Evolutionary conservation across 2,888 invertebrate species (phyloP).

Genomic region (Drosophila yooni): DNA sequence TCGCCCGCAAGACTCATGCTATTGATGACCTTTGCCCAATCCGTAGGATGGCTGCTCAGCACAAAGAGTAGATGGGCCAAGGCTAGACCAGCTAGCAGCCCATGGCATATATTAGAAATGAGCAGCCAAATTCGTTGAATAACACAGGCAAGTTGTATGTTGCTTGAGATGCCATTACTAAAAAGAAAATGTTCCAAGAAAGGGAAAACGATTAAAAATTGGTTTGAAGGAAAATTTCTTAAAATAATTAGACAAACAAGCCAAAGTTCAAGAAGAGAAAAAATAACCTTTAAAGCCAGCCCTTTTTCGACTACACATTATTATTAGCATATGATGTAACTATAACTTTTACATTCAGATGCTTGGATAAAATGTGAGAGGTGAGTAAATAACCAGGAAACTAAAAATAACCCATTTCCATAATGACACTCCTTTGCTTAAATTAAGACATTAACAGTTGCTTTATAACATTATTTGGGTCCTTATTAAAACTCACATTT

Average conservation of each 20-base stretch:
- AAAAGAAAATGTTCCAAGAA: slow-evolving; percentile 2
- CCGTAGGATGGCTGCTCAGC: slow-evolving; percentile 83
- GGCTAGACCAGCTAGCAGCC: slow-evolving; percentile 86
- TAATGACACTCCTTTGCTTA: background rate
- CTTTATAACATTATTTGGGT: background rate
- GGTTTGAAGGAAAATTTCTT: background rate
- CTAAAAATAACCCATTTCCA: background rate
- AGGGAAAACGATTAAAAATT: background rate
- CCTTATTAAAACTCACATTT: background rate
- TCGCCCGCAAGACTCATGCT: slow-evolving; percentile 81
- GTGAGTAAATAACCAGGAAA: background rate
- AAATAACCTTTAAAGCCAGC: background rate
- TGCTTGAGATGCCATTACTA: slow-evolving; percentile 82
- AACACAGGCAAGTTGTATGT: slow-evolving; percentile 84
- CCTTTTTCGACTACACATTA: background rate
- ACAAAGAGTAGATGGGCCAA: slow-evolving; percentile 85
- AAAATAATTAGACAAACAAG: background rate
- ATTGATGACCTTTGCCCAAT: slow-evolving; percentile 83
- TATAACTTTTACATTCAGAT: background rate
- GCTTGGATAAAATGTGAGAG: background rate
- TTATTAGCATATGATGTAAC: background rate
- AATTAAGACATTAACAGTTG: background rate
- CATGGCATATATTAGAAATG: slow-evolving; percentile 86
- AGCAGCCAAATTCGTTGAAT: slow-evolving; percentile 87
- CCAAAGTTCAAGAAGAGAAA: background rate